phyloP scores from a whole-genome alignment of 1,140 invertebrate genomes.

The Bombus consobrinus region DNA sequence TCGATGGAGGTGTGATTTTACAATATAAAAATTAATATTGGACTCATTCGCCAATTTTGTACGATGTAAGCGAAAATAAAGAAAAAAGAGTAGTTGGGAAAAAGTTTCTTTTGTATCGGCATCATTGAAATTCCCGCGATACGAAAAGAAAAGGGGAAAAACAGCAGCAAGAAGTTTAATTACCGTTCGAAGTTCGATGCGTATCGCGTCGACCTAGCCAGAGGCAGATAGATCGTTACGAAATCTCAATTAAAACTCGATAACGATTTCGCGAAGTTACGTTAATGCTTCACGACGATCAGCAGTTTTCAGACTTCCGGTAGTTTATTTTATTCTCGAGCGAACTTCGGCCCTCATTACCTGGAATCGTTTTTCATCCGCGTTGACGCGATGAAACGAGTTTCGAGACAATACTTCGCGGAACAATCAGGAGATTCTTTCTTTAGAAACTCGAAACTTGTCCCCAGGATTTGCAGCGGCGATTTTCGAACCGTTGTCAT shows the following conservation, averaged over 20 bases:
- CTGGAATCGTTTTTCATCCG: constrained; percentile 51
- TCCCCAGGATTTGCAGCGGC: constrained; percentile 35
- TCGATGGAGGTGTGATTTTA: not conserved
- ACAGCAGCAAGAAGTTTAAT: constrained; percentile 23
- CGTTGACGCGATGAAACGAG: constrained; percentile 49
- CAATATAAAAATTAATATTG: not conserved
- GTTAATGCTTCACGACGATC: constrained; percentile 40
- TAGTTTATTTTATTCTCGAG: constrained; percentile 50
- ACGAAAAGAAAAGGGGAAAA: not conserved
- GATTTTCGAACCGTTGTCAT: constrained; percentile 44
- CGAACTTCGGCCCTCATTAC: constrained; percentile 51
- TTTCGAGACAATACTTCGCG: constrained; percentile 55
- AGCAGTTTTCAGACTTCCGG: constrained; percentile 38
- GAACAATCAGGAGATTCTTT: constrained; percentile 54
- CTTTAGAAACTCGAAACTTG: constrained; percentile 54
- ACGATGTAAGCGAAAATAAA: not conserved
- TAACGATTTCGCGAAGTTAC: constrained; percentile 49
- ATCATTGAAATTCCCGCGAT: constrained; percentile 12
- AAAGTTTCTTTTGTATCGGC: constrained; percentile 12
- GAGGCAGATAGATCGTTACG: constrained; percentile 33
- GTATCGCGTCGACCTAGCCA: not conserved
- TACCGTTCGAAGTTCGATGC: constrained; percentile 21
- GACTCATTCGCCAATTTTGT: no score
- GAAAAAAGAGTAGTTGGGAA: not conserved
- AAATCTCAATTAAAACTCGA: constrained; percentile 57